Evolutionary conservation across 2,888 invertebrate genomes (phyloP), one percentile per base, ranked within the genome.

Genomic region (Epinotia nisella): DNA sequence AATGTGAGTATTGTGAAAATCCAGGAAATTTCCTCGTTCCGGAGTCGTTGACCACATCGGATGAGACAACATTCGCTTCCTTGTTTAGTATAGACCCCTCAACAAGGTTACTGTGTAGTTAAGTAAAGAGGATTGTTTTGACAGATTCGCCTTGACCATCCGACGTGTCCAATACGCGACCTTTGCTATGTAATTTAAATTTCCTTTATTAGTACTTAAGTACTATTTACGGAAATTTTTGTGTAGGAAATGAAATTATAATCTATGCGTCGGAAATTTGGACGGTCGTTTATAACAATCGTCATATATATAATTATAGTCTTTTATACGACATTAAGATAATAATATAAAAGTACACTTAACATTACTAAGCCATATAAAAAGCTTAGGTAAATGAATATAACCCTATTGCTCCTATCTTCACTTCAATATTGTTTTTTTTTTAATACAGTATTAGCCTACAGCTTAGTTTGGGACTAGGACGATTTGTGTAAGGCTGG

Each of bases 141-240:
- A 78, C 83, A 80, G 76, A 74, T 75, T 80, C 80, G 79, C 88
- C 90, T 90, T 89, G 88, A 89, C 88, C 89, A 64, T 59, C 49
- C 79, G 81, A 78, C 77, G 76, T 79, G 80, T 76, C 85, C 85
- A 87, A 82, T 77, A 79, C 79, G 77, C 85, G 87, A 86, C 89
- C 90, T 89, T 87, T 86, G 74, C 78, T 80, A 80, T 80, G 78
- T 81, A 80, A 80, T 82, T 72, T 67, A 45, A n/a, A 61, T 82
- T 80, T 76, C 75, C 76, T 75, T 75, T 62, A 51, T 49, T 49
- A 49, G 49, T 49, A n/a, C 49, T 49, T 41, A 41, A 41, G 60
- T 41, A 60, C 41, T 60, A 56, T 65, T 29, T 24, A 60, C 61
- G 72, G 72, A 72, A 72, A 56, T 51, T 39, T 24, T 49, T 62